phyloP scores from a whole-genome alignment of 2,797 vertebrate genomes.

The Argya squamiceps region DNA sequence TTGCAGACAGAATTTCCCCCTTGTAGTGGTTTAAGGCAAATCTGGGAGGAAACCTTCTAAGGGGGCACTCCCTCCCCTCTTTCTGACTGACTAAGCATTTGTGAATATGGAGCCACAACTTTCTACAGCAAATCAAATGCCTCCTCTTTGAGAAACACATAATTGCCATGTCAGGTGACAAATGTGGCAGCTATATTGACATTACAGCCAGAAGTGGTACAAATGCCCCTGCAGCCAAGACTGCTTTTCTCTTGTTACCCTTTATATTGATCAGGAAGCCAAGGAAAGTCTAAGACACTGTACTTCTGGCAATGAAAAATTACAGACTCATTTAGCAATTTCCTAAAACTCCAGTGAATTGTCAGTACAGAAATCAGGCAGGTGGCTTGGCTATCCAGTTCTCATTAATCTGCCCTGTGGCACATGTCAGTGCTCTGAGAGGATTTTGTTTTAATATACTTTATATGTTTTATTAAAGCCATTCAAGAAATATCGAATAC shows the following conservation, averaged over 20 bases:
- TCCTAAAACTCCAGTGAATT: not conserved
- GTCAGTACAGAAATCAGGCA: not conserved
- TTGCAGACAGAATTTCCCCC: not conserved
- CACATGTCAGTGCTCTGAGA: not conserved
- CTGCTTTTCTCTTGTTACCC: not conserved
- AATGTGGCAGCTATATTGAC: not conserved
- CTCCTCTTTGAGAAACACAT: not conserved
- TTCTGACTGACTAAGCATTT: not conserved
- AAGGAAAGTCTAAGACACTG: not conserved
- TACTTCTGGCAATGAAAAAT: constrained; percentile 10
- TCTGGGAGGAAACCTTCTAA: no score
- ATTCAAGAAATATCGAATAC: not conserved
- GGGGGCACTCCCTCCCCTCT: not conserved
- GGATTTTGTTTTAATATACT: not conserved
- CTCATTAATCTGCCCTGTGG: constrained; percentile 35
- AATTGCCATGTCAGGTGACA: constrained; percentile 9
- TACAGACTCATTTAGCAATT: not conserved
- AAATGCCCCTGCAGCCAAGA: not conserved
- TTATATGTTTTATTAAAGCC: constrained; percentile 35
- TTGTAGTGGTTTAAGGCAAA: no score
- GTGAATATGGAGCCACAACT: not conserved
- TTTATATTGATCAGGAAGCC: not conserved
- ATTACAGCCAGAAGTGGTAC: not conserved
- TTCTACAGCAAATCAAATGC: not conserved
- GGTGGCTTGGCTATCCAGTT: not conserved